Evolutionary conservation across 2,113 vertebrate species (phyloP).

Genomic region (Poeciliopsis retropinna): DNA sequence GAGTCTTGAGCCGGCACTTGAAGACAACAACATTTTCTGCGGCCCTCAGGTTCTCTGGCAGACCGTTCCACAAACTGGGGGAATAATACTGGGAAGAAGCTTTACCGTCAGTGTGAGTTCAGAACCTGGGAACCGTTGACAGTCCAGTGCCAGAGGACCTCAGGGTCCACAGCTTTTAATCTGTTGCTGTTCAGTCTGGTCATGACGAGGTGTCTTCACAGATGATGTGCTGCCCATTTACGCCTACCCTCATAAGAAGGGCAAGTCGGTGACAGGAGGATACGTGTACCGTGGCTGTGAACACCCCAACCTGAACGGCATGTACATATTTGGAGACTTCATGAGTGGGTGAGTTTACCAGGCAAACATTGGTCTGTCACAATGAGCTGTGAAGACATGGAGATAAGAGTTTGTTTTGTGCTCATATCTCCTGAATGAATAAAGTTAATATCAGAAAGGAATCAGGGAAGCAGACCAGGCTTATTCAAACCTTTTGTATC

Average conservation of each 20-base stretch:
- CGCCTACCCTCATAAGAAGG: conserved; percentile 92
- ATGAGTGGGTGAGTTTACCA: conserved; percentile 90
- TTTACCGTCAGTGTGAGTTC: no score
- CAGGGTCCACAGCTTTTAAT: no score
- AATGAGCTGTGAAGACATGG: neutral
- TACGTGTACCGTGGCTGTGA: conserved; percentile 94
- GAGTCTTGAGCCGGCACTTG: no score
- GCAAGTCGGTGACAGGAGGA: conserved; percentile 94
- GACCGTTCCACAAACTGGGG: no score
- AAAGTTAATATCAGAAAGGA: neutral
- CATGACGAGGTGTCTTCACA: conserved; percentile 49
- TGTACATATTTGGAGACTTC: conserved; percentile 98
- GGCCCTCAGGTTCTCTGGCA: no score
- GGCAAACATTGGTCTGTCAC: neutral
- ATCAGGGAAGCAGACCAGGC: neutral
- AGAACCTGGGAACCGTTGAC: no score
- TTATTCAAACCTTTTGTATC: no score
- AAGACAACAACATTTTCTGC: no score
- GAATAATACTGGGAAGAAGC: no score
- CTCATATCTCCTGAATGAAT: neutral
- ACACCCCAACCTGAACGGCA: conserved; percentile 92
- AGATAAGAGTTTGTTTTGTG: no score
- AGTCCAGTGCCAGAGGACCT: no score
- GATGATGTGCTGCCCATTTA: conserved; percentile 94
- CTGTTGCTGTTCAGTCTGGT: neutral